phyloP scores from a whole-genome alignment of 2,888 invertebrate species.

The Drosophila differens region DNA sequence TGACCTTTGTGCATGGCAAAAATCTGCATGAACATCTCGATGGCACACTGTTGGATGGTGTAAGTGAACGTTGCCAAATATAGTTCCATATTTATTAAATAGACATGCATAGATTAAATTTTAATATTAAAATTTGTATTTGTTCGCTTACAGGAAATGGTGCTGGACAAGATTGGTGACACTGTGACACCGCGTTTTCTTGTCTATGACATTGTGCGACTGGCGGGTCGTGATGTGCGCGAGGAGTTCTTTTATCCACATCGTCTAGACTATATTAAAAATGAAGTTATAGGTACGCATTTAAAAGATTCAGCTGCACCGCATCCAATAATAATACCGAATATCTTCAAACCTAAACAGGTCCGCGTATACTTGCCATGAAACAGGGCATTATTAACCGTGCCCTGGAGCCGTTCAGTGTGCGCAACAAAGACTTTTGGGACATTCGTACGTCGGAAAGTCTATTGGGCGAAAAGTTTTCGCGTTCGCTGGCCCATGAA shows the following conservation, averaged over 20 bases:
- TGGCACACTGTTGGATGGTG: conserved; percentile 96
- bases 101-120: not conserved
- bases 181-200: conserved; percentile 94
- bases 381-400: conserved; percentile 90
- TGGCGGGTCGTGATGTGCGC: conserved; percentile 91
- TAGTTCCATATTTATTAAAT: not conserved
- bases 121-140: not conserved
- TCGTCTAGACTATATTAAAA: conserved; percentile 91
- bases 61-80: conserved; percentile 86
- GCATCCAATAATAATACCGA: not conserved
- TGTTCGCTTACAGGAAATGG: conserved; percentile 92
- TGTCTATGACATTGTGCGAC: conserved; percentile 96
- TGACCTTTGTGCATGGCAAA: conserved; percentile 92
- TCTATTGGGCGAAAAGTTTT: conserved; percentile 93
- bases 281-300: conserved; percentile 88
- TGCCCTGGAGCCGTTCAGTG: conserved; percentile 94
- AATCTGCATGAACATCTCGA: conserved; percentile 90
- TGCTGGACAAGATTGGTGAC: conserved; percentile 93
- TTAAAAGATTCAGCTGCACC: conserved; percentile 6
- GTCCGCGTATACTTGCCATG: conserved; percentile 90
- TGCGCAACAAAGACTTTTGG: conserved; percentile 97
- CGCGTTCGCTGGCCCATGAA: conserved; percentile 94
- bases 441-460: conserved; percentile 90
- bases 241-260: conserved; percentile 91
- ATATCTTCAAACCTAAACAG: conserved; percentile 11